phyloP scores from a whole-genome alignment of 1,140 invertebrate species.

The Tetramorium simillimum region DNA sequence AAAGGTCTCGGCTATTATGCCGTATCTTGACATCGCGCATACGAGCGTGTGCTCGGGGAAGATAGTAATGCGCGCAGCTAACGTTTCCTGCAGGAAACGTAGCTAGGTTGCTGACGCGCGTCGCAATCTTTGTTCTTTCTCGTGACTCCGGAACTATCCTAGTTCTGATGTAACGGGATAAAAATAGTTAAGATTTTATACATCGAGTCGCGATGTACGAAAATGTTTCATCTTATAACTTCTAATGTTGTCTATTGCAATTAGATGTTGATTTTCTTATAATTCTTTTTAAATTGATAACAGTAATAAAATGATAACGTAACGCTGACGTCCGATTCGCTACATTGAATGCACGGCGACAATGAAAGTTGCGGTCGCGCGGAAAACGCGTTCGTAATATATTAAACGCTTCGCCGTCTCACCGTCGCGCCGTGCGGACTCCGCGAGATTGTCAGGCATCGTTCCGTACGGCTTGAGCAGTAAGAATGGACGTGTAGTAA shows the following conservation, averaged over 20 bases:
- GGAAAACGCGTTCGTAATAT: neutral
- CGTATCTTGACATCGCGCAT: conserved; percentile 62
- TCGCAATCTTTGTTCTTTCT: neutral
- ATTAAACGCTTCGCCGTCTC: neutral
- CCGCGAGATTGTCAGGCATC: neutral
- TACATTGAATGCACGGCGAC: neutral
- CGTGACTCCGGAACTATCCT: neutral
- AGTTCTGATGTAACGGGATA: neutral
- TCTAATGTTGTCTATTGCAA: neutral
- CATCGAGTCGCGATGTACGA: neutral
- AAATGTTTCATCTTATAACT: neutral
- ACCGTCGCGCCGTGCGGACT: neutral
- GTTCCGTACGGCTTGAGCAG: neutral
- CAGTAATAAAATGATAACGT: neutral
- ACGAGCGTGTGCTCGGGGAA: conserved; percentile 32
- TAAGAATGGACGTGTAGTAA: conserved; percentile 1
- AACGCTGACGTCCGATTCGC: neutral
- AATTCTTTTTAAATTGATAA: neutral
- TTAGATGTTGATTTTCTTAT: neutral
- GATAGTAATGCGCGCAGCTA: conserved; percentile 24
- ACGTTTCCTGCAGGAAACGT: conserved; percentile 35
- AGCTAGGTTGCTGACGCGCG: neutral
- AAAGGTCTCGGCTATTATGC: conserved; percentile 58
- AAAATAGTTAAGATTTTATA: neutral
- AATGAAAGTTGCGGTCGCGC: neutral